Conservation (phyloP, 2,797 vertebrate genomes). For the Scyliorhinus canicula region DNA sequence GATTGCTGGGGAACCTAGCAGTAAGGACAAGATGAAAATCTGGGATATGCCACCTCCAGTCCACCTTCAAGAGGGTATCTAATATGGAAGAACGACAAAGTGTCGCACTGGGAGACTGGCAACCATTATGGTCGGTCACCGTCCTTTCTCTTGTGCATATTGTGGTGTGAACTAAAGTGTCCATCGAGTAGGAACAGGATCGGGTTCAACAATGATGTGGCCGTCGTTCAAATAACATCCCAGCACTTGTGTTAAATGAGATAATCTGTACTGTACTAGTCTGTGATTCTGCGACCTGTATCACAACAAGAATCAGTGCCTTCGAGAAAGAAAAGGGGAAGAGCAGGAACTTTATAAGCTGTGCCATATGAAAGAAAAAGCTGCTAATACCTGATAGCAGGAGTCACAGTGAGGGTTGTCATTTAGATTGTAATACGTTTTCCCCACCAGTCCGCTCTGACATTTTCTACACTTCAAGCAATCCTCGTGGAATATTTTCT, state of each 20-base stretch:
- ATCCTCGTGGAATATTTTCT: conserved; percentile 75
- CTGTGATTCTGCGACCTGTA: neutral
- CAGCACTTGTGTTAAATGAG: neutral
- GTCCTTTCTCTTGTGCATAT: neutral
- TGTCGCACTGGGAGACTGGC: neutral
- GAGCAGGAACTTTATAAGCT: neutral
- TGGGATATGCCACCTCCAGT: neutral
- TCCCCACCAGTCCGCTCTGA: conserved; percentile 66
- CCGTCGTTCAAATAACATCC: neutral
- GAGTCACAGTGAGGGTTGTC: conserved; percentile 75
- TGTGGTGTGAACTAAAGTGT: neutral
- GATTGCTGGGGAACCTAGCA: neutral
- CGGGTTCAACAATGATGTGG: neutral
- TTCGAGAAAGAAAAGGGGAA: neutral
- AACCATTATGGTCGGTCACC: neutral
- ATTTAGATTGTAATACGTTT: conserved; percentile 81
- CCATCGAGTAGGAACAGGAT: neutral
- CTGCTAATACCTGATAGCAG: conserved; percentile 77
- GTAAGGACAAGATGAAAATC: neutral
- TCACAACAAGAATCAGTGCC: neutral
- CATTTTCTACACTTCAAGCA: conserved; percentile 88
- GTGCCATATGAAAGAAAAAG: neutral
- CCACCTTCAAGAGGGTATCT: neutral
- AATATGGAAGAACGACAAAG: neutral
- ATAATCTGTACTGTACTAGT: neutral